Percentiles rank a stretch among this genome's conserved stretches.
These are phyloP conservation scores for Alces alces DNA, from an alignment of 2,113 vertebrate genomes.

Conservation along the genomic window DNA sequence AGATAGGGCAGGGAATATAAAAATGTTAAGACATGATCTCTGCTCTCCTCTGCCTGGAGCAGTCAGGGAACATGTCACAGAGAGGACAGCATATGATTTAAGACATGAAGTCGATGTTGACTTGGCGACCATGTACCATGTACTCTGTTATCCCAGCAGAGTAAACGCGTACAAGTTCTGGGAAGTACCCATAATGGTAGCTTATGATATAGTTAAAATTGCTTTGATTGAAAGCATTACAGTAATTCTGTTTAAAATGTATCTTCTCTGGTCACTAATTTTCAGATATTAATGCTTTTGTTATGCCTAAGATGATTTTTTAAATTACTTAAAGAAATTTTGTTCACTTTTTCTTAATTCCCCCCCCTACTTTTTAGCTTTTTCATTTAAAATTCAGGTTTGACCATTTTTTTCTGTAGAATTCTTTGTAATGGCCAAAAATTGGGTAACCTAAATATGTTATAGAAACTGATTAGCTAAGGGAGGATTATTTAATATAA, in stretches of 20 bases:
- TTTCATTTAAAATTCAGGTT: conserved; percentile 13
- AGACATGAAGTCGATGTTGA: background rate
- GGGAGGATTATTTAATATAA: background rate
- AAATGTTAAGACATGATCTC: background rate
- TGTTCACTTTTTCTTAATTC: background rate
- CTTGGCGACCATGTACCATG: background rate
- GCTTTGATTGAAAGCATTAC: background rate
- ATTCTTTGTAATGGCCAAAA: background rate
- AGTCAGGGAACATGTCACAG: background rate
- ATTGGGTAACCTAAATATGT: background rate
- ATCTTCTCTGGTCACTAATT: background rate
- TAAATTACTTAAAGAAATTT: background rate
- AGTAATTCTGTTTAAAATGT: background rate
- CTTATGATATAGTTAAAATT: background rate
- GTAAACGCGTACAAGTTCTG: background rate
- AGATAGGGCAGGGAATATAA: background rate
- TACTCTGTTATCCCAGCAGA: background rate
- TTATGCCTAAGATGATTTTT: background rate
- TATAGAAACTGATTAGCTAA: background rate
- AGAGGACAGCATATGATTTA: background rate
- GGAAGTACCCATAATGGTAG: background rate
- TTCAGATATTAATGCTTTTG: conserved; percentile 35
- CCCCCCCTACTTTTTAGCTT: background rate
- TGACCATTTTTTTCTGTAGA: background rate
- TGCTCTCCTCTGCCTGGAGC: background rate